Evolutionary conservation across 37 sponge, comb jelly and placozoan species (phyloP), one percentile per base, ranked within the genome.

Genomic region (Chondrilla cf. caribensis): DNA sequence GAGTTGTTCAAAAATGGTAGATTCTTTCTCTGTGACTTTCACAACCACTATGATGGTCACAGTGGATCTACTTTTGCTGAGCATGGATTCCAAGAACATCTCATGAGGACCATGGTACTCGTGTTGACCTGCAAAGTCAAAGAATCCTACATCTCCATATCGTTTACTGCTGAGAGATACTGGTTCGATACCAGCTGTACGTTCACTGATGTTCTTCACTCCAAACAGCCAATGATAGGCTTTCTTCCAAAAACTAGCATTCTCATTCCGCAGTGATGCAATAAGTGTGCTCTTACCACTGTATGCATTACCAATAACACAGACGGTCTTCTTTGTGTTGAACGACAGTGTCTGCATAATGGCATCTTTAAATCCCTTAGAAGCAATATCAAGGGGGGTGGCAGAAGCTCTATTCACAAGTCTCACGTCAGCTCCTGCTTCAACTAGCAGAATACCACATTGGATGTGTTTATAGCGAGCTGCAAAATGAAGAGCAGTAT

Each of bases 41-140:
- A 73, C 42, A 37, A 73, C 44, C 21, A 73, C n/a, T 4, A 73
- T n/a, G 44, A 73, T 4, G 24, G 76, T 43, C n/a, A 73, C 24
- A 39, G 76, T 39, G 41, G 36, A n/a, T 40, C 41, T n/a, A 9
- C 6, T 22, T 37, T 22, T 73, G 44, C 44, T 21, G 24, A 73
- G 44, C 9, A 73, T 32, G 24, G 43, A 39, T 15, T 73, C 76
- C 41, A 73, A 22, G 43, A 73, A 73, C 2, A 22, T 73, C 76
- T 73, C 38, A 37, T 73, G 76, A 24, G 76, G 76, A 18, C 76
- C 76, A 6, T 73, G 76, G 76, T 73, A 73, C 24, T 73, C 76
- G 24, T 73, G 76, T 21, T 73, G 76, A 4, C 76, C 76, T 39
- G 76, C 76, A 73, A 73, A 73, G 43, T 73, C 76, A 40, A 73